These are phyloP conservation scores for Drosophila sproati DNA, from an alignment of 1,140 invertebrate species.

Conservation along the genomic window DNA sequence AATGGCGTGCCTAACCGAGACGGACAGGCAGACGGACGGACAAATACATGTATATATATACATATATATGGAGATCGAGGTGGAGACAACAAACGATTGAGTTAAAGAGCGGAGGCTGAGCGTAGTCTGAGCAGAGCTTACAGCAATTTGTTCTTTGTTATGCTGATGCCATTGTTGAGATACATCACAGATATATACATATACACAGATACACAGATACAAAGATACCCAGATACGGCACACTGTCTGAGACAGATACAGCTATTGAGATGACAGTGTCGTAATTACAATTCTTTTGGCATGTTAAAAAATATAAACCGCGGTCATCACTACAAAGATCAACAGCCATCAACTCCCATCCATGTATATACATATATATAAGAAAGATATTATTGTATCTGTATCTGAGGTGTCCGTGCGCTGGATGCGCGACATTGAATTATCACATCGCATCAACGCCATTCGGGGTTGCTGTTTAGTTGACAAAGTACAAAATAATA, in stretches of 20 bases:
- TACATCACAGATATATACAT: background rate
- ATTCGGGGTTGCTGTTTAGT: conserved; percentile 52
- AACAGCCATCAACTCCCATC: conserved; percentile 36
- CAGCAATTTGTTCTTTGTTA: conserved; percentile 73
- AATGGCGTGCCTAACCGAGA: background rate
- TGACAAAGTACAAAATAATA: conserved; percentile 83
- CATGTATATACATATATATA: conserved; percentile 49
- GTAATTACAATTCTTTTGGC: conserved; percentile 82
- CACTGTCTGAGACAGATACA: conserved; percentile 38
- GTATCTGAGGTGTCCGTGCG: conserved; percentile 62
- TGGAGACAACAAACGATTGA: background rate
- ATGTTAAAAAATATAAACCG: conserved; percentile 58
- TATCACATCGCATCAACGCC: conserved; percentile 64
- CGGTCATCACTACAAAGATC: conserved; percentile 76
- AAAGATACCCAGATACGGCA: conserved; percentile 23
- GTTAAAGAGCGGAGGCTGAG: conserved; percentile 8
- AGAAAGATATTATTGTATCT: conserved; percentile 64
- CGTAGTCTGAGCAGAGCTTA: conserved; percentile 52
- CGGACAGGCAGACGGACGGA: background rate
- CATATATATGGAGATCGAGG: background rate
- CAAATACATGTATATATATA: too few relatives aligned
- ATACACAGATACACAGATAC: too few relatives aligned
- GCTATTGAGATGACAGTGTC: conserved; percentile 55
- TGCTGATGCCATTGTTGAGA: conserved; percentile 72
- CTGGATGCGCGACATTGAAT: conserved; percentile 75